A percentile compares a stretch with the other conserved stretches of the same genome.
These are phyloP conservation scores for Enteromius paludinosus DNA, from an alignment of 2,797 vertebrate genomes.

Conservation along the genomic window DNA sequence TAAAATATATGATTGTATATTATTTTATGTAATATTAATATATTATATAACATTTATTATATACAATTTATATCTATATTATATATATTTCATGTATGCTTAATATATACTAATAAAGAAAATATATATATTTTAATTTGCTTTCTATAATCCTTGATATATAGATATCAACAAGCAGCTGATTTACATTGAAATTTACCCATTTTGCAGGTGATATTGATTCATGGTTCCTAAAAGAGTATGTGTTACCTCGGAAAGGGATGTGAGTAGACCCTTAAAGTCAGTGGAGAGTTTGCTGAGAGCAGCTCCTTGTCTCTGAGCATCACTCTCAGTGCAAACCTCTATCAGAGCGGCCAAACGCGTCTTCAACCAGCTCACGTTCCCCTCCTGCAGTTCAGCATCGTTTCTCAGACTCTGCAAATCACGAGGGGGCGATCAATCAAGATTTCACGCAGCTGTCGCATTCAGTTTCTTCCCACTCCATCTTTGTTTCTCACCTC, in stretches of 20 bases:
- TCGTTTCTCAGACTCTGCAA: constrained; percentile 59
- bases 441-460: not conserved
- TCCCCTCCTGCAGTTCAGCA: constrained; percentile 86
- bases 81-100: not conserved
- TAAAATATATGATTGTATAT: too few relatives aligned
- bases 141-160: not conserved
- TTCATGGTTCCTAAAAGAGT: not conserved
- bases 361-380: constrained; percentile 88
- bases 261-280: constrained; percentile 85
- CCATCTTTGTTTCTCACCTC: constrained; percentile 74
- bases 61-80: not conserved
- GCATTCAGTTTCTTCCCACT: not conserved
- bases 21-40: too few relatives aligned
- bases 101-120: not conserved
- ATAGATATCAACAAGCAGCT: not conserved
- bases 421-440: not conserved
- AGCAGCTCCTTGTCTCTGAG: constrained; percentile 83
- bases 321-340: constrained; percentile 84
- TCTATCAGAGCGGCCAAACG: constrained; percentile 84
- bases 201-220: not conserved
- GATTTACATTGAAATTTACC: not conserved
- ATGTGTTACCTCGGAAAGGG: constrained; percentile 84
- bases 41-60: too few relatives aligned
- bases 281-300: constrained; percentile 85
- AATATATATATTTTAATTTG: not conserved